phyloP scores from a whole-genome alignment of 2,113 vertebrate species.

The Tetrax tetrax region DNA sequence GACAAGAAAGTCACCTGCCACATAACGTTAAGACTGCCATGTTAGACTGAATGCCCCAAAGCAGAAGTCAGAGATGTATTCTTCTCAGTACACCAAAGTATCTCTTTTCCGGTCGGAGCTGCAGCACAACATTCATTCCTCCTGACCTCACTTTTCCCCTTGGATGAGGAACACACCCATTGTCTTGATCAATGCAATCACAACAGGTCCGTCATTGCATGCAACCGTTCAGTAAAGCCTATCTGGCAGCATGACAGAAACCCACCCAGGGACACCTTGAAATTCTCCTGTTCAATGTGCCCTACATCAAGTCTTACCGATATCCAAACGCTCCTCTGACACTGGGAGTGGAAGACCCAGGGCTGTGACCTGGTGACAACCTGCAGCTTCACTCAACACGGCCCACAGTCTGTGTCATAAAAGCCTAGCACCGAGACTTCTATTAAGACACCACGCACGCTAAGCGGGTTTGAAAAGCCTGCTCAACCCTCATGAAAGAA shows the following conservation, averaged over 20 bases:
- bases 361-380: not conserved
- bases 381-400: not conserved
- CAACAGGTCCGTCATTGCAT: not conserved
- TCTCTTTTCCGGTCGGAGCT: not conserved
- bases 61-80: not conserved
- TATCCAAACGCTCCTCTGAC: not conserved
- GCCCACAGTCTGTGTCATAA: not conserved
- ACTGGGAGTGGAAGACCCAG: not conserved
- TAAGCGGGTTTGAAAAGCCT: not conserved
- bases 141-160: not conserved
- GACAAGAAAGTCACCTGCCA: not conserved
- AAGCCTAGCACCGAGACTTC: not conserved
- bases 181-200: constrained; percentile 27
- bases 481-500: not conserved
- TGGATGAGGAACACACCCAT: not conserved
- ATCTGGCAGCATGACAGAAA: not conserved
- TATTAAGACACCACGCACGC: not conserved
- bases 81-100: not conserved
- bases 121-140: constrained; percentile 20
- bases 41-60: not conserved
- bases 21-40: not conserved
- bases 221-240: not conserved
- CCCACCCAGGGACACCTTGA: not conserved
- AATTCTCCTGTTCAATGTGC: not conserved
- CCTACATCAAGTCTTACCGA: not conserved